Base-by-base conservation (phyloP, 2,888 invertebrate genomes). In the Cerceris ruficornis region DNA sequence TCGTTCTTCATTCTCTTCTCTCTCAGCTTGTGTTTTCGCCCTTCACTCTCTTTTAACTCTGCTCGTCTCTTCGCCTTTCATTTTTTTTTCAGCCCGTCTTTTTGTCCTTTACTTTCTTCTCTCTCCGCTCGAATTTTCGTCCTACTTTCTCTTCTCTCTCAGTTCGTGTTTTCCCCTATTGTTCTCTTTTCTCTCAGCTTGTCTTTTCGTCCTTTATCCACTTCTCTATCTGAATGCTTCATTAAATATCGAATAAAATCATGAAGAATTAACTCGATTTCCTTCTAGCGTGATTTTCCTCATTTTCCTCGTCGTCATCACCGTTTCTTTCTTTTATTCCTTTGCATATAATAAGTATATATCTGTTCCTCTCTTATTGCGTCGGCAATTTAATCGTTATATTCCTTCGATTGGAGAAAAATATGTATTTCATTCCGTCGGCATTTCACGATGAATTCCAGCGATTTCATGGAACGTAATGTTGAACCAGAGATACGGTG, bases 181-280 rank as follows among this genome's bases (percentile, higher is more conserved):
- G 39, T 14, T 15, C 13, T 13, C 50, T 61, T 42, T 28, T 28
- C 15, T 9, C n/a, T n/a, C n/a, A n/a, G n/a, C 54, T 7, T 6
- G 15, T 7, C n/a, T 1, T 13, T 7, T 7, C 54, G 13, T n/a
- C n/a, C 54, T 8, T 15, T 1, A 13, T 54, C 52, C 17, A 11
- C 42, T 13, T 14, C 50, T 62, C 46, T 58, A 67, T 28, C 50
- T 62, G 66, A 77, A 77, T 70, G 58, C 62, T 77, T 71, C 77
- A 76, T 78, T 78, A 70, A 13, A 42, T 7, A 39, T 17, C 42
- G 52, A 58, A 75, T 67, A 75, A 75, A 75, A 66, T 41, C 65
- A 62, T n/a, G 76, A 50, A 62, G 11, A 46, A 76, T 76, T 77
- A 76, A 69, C 66, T 61, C 43, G 55, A 75, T 69, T 69, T 76